Conservation (phyloP, 2,113 vertebrate genomes). For the Toxotes jaculatrix region DNA sequence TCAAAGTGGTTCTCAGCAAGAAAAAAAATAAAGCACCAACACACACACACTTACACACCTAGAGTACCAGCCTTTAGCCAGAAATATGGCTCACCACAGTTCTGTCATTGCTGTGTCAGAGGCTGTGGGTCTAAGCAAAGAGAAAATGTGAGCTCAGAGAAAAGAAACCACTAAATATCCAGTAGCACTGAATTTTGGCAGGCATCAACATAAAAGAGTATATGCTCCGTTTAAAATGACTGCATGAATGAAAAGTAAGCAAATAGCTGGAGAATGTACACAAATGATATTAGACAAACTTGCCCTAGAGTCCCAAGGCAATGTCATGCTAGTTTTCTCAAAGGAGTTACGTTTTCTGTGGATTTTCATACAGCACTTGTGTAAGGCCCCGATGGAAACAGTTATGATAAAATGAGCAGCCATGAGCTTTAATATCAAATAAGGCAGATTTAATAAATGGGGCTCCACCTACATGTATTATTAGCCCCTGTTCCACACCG, state of each 20-base stretch:
- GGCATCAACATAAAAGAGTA: constrained; percentile 26
- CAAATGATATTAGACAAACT: constrained; percentile 50
- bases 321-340: constrained; percentile 36
- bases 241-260: constrained; percentile 36
- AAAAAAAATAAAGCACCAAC: not conserved
- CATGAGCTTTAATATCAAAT: constrained; percentile 31
- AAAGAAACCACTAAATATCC: constrained; percentile 35
- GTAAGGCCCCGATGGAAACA: constrained; percentile 21
- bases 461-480: constrained; percentile 35
- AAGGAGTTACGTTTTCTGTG: constrained; percentile 28
- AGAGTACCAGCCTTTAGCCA: not conserved
- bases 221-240: constrained; percentile 29
- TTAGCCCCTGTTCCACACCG: constrained; percentile 2
- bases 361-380: not conserved
- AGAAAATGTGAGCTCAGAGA: constrained; percentile 39
- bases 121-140: constrained; percentile 15
- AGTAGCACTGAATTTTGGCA: constrained; percentile 29
- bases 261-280: constrained; percentile 41
- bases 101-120: not conserved
- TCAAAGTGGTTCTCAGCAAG: not conserved
- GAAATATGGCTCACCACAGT: not conserved
- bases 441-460: constrained; percentile 24
- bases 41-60: not conserved
- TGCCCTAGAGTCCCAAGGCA: constrained; percentile 16
- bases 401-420: constrained; percentile 26